Evolutionary conservation across 1,140 invertebrate genomes (phyloP).

Genomic region (Drosophila sechellia): DNA sequence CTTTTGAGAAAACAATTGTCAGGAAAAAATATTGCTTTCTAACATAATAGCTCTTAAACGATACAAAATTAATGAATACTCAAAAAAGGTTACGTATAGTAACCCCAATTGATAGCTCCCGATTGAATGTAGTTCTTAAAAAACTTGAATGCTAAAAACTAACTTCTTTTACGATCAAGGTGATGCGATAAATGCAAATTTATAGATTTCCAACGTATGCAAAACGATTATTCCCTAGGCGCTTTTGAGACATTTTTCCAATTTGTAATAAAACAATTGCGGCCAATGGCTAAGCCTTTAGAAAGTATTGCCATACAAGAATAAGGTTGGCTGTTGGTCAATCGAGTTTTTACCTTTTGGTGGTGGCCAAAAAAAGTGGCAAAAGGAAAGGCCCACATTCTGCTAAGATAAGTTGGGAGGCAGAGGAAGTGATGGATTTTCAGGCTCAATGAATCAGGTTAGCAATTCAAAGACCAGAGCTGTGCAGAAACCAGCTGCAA

Average conservation of each 20-base stretch:
- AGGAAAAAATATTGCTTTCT: no score
- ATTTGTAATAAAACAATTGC: conserved; percentile 75
- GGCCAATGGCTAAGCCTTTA: conserved; percentile 48
- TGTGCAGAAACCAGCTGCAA: conserved; percentile 42
- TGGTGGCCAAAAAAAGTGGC: conserved; percentile 49
- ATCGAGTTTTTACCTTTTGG: conserved; percentile 50
- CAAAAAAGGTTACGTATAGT: no score
- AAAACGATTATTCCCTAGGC: conserved; percentile 15
- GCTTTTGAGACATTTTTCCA: conserved; percentile 60
- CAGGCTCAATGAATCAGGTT: conserved; percentile 68
- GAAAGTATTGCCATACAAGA: conserved; percentile 53
- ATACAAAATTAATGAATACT: no score
- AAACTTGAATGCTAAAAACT: no score
- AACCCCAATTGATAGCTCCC: no score
- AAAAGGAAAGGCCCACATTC: conserved; percentile 65
- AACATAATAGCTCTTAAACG: no score
- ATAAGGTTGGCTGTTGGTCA: conserved; percentile 53
- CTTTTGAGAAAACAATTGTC: no score
- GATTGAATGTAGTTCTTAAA: no score
- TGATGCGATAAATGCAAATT: no score
- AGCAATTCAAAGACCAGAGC: conserved; percentile 56
- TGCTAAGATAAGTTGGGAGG: background rate
- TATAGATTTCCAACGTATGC: background rate
- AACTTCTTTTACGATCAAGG: no score
- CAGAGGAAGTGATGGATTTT: conserved; percentile 61